These are phyloP conservation scores for Phymatocera aterrima DNA, from an alignment of 2,888 invertebrate genomes.

Conservation along the genomic window DNA sequence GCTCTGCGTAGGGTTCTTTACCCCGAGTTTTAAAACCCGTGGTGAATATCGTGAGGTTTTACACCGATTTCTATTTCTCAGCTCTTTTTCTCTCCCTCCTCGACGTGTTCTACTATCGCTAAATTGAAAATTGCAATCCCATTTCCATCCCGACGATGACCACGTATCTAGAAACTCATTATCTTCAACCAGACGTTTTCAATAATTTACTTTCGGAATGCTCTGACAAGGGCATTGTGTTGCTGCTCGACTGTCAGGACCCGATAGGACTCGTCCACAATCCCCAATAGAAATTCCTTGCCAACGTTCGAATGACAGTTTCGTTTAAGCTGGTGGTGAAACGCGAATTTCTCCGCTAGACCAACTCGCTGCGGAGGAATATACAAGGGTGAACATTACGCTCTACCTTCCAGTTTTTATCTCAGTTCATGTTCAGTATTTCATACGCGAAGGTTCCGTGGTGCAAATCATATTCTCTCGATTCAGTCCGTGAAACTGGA, in stretches of 20 bases:
- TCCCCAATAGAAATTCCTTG: slow-evolving; percentile 30
- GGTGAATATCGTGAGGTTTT: neutral
- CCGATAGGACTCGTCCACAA: slow-evolving; percentile 34
- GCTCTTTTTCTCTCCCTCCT: neutral
- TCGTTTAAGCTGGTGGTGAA: slow-evolving; percentile 7
- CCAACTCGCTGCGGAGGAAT: neutral
- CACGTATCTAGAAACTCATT: slow-evolving; percentile 22
- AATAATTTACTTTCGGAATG: neutral
- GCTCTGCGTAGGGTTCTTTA: neutral
- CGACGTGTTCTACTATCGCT: neutral
- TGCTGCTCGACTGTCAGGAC: slow-evolving; percentile 15
- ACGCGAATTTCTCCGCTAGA: neutral
- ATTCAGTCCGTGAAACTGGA: too few relatives aligned
- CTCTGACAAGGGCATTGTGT: slow-evolving; percentile 22
- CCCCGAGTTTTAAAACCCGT: neutral
- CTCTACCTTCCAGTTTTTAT: neutral
- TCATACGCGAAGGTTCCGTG: too few relatives aligned
- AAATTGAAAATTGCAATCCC: slow-evolving; percentile 28
- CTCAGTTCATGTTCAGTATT: too few relatives aligned
- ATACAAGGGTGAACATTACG: neutral
- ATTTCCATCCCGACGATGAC: slow-evolving; percentile 8
- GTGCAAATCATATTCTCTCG: too few relatives aligned
- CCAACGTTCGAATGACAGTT: slow-evolving; percentile 26
- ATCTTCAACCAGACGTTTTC: slow-evolving; percentile 5
- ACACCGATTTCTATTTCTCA: neutral